Evolutionary conservation across 1,140 invertebrate genomes (phyloP), one percentile per base, ranked within the genome.

Genomic region (Conus ventricosus): DNA sequence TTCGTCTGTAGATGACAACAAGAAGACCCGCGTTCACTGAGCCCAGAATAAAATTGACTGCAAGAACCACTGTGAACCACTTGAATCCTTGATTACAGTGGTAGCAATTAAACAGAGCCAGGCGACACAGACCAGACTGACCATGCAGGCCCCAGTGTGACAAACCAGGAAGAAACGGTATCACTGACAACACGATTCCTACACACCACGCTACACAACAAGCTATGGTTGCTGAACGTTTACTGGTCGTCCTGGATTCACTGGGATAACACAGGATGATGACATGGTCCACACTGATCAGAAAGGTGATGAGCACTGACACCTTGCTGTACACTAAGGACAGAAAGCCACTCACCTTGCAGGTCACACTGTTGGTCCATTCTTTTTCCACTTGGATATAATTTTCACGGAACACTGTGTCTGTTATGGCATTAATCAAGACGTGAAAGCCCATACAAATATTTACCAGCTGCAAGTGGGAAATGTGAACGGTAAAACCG

Each of bases 231-330:
- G 88, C 84, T 10, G 84, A 85, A 15, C 80, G 76, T 15, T 15
- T 0, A 10, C 23, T 39, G 20, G 54, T 15, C 3, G 4, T 39
- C 11, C 39, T 23, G n/a, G 39, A 23, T 6, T 54, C 54, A 10
- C 11, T 23, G 17, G 80, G 39, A 82, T 53, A 23, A 20, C 80
- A 20, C 8, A 82, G 25, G 20, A 82, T 54, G 39, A 82, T 54
- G 27, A 53, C 39, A 39, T 84, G 83, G 76, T 89, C 88, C 5
- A 92, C 15, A 4, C 93, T 92, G 17, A 94, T 92, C 0, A 89
- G 54, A 10, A 76, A 81, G 17, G 85, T 85, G 11, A 86, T 71
- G 5, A 89, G 55, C 0, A 84, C 88, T n/a, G 84, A 89, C 25
- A 82, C 82, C 76, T 85, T 76, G 67, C 88, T 89, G 84, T 83